Evolutionary conservation across 2,113 vertebrate genomes (phyloP).

Genomic region (Pardalotus punctatus): DNA sequence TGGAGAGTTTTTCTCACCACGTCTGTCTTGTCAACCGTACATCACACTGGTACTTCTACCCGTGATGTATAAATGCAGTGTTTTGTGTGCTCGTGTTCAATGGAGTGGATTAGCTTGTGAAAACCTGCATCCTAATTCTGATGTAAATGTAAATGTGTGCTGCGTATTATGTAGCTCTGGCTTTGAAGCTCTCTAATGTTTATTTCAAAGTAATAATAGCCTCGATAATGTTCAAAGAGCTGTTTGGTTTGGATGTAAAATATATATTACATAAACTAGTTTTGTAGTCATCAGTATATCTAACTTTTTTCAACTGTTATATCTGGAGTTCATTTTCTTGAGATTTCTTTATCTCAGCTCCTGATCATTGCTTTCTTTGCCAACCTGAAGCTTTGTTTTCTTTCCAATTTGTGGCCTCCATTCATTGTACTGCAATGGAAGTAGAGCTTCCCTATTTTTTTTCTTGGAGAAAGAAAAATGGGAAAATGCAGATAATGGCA

Average conservation of each 20-base stretch:
- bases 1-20: background rate
- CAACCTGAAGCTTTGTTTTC: slow-evolving; percentile 32
- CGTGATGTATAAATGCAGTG: background rate
- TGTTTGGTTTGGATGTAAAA: slow-evolving; percentile 46
- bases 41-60: background rate
- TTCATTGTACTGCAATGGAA: slow-evolving; percentile 8
- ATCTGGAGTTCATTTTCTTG: slow-evolving; percentile 41
- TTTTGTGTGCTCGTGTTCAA: background rate
- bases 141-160: background rate
- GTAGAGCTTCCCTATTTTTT: background rate
- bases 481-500: background rate
- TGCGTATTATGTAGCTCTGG: background rate
- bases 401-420: background rate
- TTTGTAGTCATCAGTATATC: background rate
- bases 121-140: background rate
- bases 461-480: background rate
- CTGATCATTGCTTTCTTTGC: slow-evolving; percentile 20
- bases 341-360: slow-evolving; percentile 32
- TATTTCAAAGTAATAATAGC: slow-evolving; percentile 51
- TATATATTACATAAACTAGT: slow-evolving; percentile 7
- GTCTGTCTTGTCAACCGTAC: background rate
- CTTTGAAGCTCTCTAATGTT: slow-evolving; percentile 37
- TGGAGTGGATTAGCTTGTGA: background rate
- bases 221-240: slow-evolving; percentile 32
- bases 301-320: background rate